phyloP scores from a whole-genome alignment of 2,888 invertebrate genomes.

The Coecobrya sp. region DNA sequence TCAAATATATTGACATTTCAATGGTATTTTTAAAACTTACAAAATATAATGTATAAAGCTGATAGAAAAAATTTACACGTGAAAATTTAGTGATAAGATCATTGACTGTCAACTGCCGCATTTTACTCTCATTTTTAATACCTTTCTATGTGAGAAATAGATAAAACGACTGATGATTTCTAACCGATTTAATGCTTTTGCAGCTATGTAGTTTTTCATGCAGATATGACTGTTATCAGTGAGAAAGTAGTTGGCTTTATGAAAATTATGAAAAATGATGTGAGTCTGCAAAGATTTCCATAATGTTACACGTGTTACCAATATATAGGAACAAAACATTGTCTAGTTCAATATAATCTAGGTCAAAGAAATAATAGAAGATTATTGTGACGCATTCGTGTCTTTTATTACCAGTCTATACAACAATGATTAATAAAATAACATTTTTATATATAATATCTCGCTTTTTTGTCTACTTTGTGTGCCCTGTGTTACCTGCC shows the following conservation, averaged over 20 bases:
- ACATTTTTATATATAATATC: no score
- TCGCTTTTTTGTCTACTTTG: neutral
- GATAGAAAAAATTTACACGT: neutral
- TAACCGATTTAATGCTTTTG: neutral
- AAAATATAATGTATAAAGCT: neutral
- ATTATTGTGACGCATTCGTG: neutral
- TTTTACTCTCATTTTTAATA: neutral
- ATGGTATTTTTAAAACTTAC: conserved; percentile 18
- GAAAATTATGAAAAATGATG: neutral
- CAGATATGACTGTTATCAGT: neutral
- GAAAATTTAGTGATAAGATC: neutral
- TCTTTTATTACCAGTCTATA: neutral
- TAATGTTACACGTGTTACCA: conserved; percentile 2
- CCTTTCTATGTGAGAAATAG: neutral
- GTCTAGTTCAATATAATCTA: conserved; percentile 40
- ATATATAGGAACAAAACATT: neutral
- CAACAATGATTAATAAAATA: neutral
- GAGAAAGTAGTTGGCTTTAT: neutral
- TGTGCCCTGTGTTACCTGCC: neutral
- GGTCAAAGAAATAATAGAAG: neutral
- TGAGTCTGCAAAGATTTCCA: neutral
- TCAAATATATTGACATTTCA: conserved; percentile 54
- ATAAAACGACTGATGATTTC: neutral
- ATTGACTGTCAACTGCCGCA: neutral
- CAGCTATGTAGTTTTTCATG: neutral